These are phyloP conservation scores for Gnathonemus echidnorhynchus DNA, from an alignment of 2,113 vertebrate species.

Conservation along the genomic window DNA sequence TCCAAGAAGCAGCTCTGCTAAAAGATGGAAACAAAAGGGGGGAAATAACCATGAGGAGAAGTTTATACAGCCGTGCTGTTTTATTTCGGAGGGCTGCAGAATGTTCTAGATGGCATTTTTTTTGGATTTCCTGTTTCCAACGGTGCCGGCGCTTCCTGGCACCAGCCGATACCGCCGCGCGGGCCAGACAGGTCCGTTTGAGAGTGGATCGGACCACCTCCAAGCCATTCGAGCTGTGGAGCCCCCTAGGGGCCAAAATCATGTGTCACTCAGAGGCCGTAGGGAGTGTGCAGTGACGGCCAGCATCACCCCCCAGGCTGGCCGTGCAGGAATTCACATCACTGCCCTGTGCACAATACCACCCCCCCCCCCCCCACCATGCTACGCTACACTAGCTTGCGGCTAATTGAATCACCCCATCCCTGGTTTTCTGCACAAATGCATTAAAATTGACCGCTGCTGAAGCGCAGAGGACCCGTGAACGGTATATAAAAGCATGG, in stretches of 20 bases:
- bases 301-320: neutral
- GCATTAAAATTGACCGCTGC: slow-evolving; percentile 1
- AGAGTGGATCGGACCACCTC: neutral
- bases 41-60: too few species aligned
- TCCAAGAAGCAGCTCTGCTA: neutral
- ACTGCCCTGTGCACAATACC: neutral
- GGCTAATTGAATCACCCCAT: neutral
- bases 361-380: neutral
- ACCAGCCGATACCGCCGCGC: neutral
- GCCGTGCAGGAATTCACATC: neutral
- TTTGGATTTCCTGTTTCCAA: neutral
- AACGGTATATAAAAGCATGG: neutral
- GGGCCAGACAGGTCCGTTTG: neutral
- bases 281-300: neutral
- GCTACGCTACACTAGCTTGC: neutral
- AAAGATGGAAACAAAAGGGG: neutral
- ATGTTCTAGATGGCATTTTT: neutral
- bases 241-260: neutral
- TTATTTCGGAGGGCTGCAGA: neutral
- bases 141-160: neutral
- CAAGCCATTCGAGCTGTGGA: neutral
- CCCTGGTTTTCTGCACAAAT: neutral
- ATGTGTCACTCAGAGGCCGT: neutral
- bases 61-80: neutral
- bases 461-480: neutral